phyloP scores from a whole-genome alignment of 2,888 invertebrate species.

The Notodromas monacha region DNA sequence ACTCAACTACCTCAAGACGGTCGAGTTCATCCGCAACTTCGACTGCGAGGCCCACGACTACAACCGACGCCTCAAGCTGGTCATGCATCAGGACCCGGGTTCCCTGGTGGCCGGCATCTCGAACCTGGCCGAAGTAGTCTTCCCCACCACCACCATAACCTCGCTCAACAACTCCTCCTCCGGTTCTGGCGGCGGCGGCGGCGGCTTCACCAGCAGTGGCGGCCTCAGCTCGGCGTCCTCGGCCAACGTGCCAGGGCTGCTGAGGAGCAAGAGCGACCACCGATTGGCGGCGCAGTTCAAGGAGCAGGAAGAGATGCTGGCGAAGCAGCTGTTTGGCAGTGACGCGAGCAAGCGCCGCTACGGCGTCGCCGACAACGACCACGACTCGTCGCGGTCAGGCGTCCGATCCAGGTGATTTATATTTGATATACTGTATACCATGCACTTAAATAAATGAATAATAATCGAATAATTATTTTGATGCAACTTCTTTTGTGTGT shows the following conservation, averaged over 20 bases:
- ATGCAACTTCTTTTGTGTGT: no score
- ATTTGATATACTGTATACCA: no score
- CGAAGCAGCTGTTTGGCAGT: no score
- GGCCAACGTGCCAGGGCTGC: slow-evolving; percentile 30
- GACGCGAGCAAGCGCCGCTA: slow-evolving; percentile 1
- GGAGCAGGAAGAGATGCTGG: no score
- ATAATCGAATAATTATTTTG: no score
- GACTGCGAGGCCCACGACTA: slow-evolving; percentile 70
- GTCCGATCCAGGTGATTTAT: slow-evolving; percentile 8
- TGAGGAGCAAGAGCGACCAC: slow-evolving; percentile 75
- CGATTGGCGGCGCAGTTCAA: slow-evolving; percentile 54
- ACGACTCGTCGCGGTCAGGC: slow-evolving; percentile 1
- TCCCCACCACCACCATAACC: slow-evolving; percentile 20
- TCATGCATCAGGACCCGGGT: slow-evolving; percentile 67
- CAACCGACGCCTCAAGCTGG: slow-evolving; percentile 45
- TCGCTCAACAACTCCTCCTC: slow-evolving; percentile 15
- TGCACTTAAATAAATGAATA: no score
- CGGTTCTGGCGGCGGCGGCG: neutral
- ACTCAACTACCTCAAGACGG: slow-evolving; percentile 75
- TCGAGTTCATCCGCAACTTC: slow-evolving; percentile 69
- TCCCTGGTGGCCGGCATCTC: slow-evolving; percentile 56
- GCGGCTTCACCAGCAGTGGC: no score
- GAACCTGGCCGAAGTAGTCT: slow-evolving; percentile 61
- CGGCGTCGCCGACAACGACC: slow-evolving; percentile 8
- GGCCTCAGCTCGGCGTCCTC: slow-evolving; percentile 17